These are phyloP conservation scores for Halcyon leucocephala DNA, from an alignment of 2,797 vertebrate species.

Conservation along the genomic window DNA sequence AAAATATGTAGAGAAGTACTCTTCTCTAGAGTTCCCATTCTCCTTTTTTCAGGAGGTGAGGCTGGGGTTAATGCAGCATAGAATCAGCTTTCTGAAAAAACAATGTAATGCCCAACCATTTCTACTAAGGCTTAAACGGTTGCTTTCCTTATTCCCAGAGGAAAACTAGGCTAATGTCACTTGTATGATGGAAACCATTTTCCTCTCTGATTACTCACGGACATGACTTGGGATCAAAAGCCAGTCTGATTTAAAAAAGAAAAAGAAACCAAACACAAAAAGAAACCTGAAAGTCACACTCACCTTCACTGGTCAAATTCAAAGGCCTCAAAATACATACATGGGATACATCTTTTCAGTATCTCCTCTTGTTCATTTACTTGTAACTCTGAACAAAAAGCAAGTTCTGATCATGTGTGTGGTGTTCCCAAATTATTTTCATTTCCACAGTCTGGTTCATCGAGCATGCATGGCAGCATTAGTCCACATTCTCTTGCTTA, in stretches of 20 bases:
- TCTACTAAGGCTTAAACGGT: background rate
- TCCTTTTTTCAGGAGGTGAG: background rate
- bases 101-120: background rate
- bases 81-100: background rate
- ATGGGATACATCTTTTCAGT: background rate
- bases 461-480: rapidly evolving
- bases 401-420: background rate
- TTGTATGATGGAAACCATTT: background rate
- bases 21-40: background rate
- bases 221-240: background rate
- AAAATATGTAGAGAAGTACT: rapidly evolving
- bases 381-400: background rate
- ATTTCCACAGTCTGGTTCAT: background rate
- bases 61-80: background rate
- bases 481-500: background rate
- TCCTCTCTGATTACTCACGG: background rate
- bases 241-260: background rate
- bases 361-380: background rate
- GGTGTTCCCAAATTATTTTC: background rate
- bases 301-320: rapidly evolving
- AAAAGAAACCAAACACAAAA: too few species aligned
- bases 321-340: background rate
- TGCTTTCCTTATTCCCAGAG: background rate
- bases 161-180: background rate
- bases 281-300: background rate